Conservation (phyloP, 2,113 vertebrate species). For the Elachura formosa region DNA sequence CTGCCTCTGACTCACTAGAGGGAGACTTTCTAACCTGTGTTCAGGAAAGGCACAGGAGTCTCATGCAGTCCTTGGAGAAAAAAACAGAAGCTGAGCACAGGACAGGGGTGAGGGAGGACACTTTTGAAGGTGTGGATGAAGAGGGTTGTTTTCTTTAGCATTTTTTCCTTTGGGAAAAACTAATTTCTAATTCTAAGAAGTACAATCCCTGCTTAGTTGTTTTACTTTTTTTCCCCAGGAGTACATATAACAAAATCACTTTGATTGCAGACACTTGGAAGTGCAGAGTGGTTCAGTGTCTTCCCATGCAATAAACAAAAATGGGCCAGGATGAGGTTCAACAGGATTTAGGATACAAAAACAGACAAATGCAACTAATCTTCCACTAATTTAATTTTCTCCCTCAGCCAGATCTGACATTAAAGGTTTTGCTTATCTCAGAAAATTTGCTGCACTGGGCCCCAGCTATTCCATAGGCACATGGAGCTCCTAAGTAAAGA, state of each 20-base stretch:
- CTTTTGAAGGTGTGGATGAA: neutral
- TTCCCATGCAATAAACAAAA: neutral
- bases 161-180: neutral
- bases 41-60: neutral
- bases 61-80: neutral
- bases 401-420: neutral
- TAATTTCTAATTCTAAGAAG: neutral
- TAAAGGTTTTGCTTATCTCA: neutral
- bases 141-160: neutral
- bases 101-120: neutral
- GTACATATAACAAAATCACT: neutral
- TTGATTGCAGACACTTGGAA: neutral
- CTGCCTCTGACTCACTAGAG: neutral
- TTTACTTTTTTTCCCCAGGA: neutral
- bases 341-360: neutral
- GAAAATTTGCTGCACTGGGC: neutral
- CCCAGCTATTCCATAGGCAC: neutral
- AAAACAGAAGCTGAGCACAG: neutral
- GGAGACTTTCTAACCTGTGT: neutral
- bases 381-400: neutral
- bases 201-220: neutral
- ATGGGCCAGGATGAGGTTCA: neutral
- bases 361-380: neutral
- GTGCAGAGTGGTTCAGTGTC: neutral
- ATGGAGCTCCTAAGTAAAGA: fast-evolving